phyloP scores from a whole-genome alignment of 2,113 vertebrate species.

The Actenoides hombroni region DNA sequence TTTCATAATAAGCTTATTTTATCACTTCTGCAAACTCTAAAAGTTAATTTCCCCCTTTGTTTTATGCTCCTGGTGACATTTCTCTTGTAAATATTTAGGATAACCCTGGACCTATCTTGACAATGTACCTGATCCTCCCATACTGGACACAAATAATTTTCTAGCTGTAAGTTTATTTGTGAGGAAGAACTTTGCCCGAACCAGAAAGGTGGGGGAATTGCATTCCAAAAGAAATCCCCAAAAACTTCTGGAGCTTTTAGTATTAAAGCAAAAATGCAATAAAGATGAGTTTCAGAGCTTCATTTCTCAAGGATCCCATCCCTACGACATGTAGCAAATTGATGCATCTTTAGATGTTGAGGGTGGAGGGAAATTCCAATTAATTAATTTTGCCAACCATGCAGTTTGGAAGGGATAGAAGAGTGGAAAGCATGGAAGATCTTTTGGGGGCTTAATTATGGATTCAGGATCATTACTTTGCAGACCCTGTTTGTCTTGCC shows the following conservation, averaged over 20 bases:
- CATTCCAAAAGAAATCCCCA: neutral
- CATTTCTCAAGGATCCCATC: neutral
- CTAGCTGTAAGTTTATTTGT: neutral
- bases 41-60: neutral
- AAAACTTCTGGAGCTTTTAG: neutral
- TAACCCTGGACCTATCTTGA: neutral
- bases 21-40: neutral
- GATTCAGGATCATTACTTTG: neutral
- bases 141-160: neutral
- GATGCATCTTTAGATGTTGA: neutral
- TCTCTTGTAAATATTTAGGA: neutral
- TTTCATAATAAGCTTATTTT: neutral
- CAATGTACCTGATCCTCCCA: neutral
- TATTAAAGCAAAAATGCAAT: neutral
- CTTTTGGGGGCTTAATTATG: neutral
- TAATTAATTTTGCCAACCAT: neutral
- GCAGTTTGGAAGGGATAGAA: neutral
- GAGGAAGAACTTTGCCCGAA: neutral
- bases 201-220: rapidly evolving
- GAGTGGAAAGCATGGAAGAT: neutral
- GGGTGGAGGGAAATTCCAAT: neutral
- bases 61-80: neutral
- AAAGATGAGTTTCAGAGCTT: neutral
- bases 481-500: slow-evolving; percentile 15
- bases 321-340: neutral